Base-by-base conservation (phyloP, 2,888 invertebrate genomes). In the Epistrophe grossulariae region DNA sequence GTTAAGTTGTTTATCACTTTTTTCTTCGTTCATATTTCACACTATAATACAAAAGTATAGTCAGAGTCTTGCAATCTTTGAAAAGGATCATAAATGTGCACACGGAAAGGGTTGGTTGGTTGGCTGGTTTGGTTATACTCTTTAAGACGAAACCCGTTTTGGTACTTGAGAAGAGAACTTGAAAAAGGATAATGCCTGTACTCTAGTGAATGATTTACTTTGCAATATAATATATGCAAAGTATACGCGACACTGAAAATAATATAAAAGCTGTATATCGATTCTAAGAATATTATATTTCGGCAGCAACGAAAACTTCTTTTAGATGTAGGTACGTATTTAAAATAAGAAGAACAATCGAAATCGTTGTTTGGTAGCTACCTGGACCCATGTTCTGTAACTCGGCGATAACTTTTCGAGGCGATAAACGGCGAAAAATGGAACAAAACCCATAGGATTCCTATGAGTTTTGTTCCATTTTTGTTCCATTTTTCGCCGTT, bases 1-100 rank as follows among this genome's bases (percentile, higher is more conserved):
- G 78, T 78, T 85, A 62, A 78, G 60, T 81, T 85, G 81, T 73
- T 85, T 82, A 85, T 78, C 57, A 79, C 35, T 71, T 62, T 81
- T 73, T 80, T 50, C 68, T 60, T 78, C 77, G 60, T 68, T 70
- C 64, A 70, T 82, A 85, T 81, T 74, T 85, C 81, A 82, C 74
- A 78, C 78, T 74, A 50, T 60, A 71, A 66, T 76, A 71, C 43
- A 73, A 50, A 74, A 79, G 82, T 64, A 9, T 31, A 40, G 48
- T 66, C 17, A 17, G 31, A 74, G 66, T 79, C 55, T 24, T 24
- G 74, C 82, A 85, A 85, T 82, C 82, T 74, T 74, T 35, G 59
- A 38, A 48, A 71, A 70, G 74, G 73, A 82, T 85, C 82, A 79
- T 74, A 70, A 38, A 70, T 78, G 78, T 81, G 70, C 45, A 64